phyloP scores from a whole-genome alignment of 2,888 invertebrate species.

The Panorpa germanica region DNA sequence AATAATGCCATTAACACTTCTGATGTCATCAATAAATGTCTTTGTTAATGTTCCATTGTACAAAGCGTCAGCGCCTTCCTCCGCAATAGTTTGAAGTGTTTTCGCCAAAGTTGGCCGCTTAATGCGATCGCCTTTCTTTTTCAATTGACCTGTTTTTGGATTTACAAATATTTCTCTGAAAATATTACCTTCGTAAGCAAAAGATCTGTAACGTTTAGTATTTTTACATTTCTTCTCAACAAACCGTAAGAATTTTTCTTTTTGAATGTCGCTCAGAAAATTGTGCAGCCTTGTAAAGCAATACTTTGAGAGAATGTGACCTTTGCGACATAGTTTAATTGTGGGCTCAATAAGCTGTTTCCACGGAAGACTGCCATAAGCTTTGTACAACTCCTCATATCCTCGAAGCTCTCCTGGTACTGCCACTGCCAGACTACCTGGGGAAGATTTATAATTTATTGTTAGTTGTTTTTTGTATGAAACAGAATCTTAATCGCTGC shows the following conservation, averaged over 20 bases:
- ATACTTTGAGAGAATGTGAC: constrained; percentile 48
- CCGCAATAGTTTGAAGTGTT: constrained; percentile 47
- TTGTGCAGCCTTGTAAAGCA: constrained; percentile 33
- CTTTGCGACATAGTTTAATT: constrained; percentile 52
- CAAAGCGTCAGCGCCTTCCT: constrained; percentile 47
- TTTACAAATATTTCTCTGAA: constrained; percentile 38
- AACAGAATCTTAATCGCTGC: too few species aligned
- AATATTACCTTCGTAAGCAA: constrained; percentile 22
- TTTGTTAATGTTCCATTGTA: constrained; percentile 55
- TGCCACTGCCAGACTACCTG: constrained; percentile 54
- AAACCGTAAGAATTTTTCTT: constrained; percentile 32
- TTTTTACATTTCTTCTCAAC: constrained; percentile 30
- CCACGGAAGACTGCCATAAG: constrained; percentile 65
- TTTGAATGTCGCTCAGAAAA: constrained; percentile 23
- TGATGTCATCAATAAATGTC: constrained; percentile 44
- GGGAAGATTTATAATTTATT: too few species aligned
- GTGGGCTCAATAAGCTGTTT: constrained; percentile 55
- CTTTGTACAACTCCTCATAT: constrained; percentile 55
- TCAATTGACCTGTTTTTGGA: constrained; percentile 35
- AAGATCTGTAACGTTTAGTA: constrained; percentile 34
- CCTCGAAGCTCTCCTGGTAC: constrained; percentile 85
- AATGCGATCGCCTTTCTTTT: constrained; percentile 42
- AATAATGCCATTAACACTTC: constrained; percentile 44
- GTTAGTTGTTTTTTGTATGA: too few species aligned
- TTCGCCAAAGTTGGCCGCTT: constrained; percentile 41